Evolutionary conservation across 2,888 invertebrate genomes (phyloP).

Genomic region (Lasioglossum vierecki): DNA sequence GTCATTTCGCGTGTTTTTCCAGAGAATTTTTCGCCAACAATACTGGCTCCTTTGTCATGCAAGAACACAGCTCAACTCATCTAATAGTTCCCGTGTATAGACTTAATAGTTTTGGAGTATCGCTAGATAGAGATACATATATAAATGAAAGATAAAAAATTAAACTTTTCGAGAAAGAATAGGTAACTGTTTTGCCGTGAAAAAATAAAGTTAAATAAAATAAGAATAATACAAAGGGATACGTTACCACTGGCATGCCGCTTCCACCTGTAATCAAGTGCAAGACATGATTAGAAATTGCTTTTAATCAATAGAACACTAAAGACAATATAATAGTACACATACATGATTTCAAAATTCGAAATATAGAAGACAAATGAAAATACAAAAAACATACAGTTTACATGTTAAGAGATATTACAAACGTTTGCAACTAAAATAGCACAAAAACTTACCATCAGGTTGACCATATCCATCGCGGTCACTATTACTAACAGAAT

Average conservation of each 20-base stretch:
- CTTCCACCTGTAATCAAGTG: conserved; percentile 79
- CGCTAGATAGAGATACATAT: conserved; percentile 46
- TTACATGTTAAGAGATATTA: background rate
- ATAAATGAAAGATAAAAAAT: conserved; percentile 50
- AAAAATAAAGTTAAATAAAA: conserved; percentile 46
- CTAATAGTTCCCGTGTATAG: conserved; percentile 40
- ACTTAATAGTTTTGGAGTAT: conserved; percentile 32
- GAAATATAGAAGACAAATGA: background rate
- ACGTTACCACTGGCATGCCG: conserved; percentile 84
- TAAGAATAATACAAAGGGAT: conserved; percentile 72
- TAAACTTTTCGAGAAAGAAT: conserved; percentile 44
- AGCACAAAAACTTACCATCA: conserved; percentile 76
- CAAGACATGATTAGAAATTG: conserved; percentile 27
- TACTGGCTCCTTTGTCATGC: conserved; percentile 58
- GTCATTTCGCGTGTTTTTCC: conserved; percentile 20
- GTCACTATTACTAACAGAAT: conserved; percentile 79
- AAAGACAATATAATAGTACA: background rate
- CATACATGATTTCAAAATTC: background rate
- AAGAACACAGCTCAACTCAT: conserved; percentile 51
- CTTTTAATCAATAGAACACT: background rate
- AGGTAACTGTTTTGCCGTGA: conserved; percentile 38
- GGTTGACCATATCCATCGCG: conserved; percentile 81
- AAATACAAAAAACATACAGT: background rate
- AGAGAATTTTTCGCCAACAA: conserved; percentile 31
- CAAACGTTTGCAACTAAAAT: background rate